Evolutionary conservation across 2,888 invertebrate genomes (phyloP), one percentile per base, ranked within the genome.

Genomic region (Ashinkailepas kermadecensis): DNA sequence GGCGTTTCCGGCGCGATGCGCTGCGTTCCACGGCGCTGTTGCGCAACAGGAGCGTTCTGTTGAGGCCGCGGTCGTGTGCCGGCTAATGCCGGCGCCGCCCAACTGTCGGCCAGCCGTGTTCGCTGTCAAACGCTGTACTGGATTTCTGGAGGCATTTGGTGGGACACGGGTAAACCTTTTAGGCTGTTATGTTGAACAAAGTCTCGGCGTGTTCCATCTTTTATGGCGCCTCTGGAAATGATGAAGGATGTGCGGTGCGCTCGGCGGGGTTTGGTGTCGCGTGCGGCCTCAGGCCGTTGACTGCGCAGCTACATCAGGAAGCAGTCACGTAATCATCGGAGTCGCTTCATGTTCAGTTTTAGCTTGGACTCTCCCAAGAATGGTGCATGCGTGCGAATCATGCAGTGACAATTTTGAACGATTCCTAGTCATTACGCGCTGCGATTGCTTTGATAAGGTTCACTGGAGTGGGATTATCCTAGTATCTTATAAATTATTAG

Each of bases 91-190:
- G n/a, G 23, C n/a, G 67, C 67, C 67, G 8, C 6, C 67, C 67
- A 13, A 6, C 70, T 12, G 4, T 0, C 56, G 7, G 54, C 54
- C 9, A 8, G 0, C 54, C 39, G 12, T 74, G 74, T 74, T 74
- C 74, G 21, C 54, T 74, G 74, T 74, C 74, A 74, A 21, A 56
- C 56, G 21, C 74, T 21, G 74, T 74, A 74, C 56, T 23, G 74
- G 54, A 74, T 74, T 74, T 74, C 74, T 74, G 56, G 21, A 74
- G 74, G 74, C 74, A 74, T 74, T 74, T 74, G 74, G 74, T 56
- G 54, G 74, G 74, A 74, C 74, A 74, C 74, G 74, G 74, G 74
- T 74, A 74, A 74, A 74, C 74, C 74, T 74, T 74, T 74, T 74
- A 74, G 74, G 74, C 74, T 74, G 74, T 74, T 56, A 21, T 74